Conservation (phyloP, 2,113 vertebrate genomes). For the Chinchilla lanigera region DNA sequence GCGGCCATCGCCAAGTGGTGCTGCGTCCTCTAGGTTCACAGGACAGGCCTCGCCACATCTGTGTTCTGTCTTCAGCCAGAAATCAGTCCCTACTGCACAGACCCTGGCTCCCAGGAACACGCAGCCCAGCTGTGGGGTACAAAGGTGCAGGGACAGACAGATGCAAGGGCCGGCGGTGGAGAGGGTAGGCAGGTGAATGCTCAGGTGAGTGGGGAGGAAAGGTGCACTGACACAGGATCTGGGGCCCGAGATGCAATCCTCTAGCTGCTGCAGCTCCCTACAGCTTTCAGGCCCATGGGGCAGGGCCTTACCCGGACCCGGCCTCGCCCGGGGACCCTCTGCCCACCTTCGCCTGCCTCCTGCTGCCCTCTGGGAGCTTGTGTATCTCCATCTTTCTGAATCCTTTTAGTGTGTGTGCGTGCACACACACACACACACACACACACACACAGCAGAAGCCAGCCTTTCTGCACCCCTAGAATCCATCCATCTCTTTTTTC, state of each 20-base stretch:
- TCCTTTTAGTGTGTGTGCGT: neutral
- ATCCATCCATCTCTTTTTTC: neutral
- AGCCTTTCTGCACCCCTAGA: neutral
- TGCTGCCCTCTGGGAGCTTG: neutral
- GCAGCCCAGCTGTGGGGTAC: neutral
- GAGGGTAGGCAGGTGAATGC: neutral
- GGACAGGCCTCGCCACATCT: neutral
- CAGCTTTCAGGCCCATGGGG: neutral
- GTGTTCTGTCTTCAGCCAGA: neutral
- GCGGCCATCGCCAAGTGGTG: neutral
- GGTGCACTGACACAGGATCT: too few relatives aligned
- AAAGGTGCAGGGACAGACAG: neutral
- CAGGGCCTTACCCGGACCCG: neutral
- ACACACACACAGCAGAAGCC: neutral
- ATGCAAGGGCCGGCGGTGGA: too few relatives aligned
- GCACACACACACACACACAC: neutral
- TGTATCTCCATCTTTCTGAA: neutral
- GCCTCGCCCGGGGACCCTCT: fast-evolving
- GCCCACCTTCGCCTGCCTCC: neutral
- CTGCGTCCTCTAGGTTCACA: neutral
- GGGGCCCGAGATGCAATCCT: neutral
- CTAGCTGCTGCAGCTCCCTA: neutral
- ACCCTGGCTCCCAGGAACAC: neutral
- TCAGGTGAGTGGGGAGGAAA: neutral
- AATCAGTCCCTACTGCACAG: neutral